phyloP scores from a whole-genome alignment of 2,797 vertebrate species.

The Protonibea diacanthus region DNA sequence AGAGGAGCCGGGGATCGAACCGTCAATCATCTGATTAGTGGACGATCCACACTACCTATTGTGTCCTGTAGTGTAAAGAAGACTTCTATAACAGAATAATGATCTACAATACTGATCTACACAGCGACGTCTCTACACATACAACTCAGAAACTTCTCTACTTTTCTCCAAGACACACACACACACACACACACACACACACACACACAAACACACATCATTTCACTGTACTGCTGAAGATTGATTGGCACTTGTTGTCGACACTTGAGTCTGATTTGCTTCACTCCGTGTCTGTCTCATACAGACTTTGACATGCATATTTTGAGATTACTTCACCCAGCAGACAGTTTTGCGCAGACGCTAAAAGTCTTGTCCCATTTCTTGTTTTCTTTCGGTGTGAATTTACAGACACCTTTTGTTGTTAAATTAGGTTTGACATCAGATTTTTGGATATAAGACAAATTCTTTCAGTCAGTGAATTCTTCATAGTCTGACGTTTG shows the following conservation, averaged over 20 bases:
- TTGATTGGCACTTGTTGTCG: constrained; percentile 49
- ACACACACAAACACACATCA: constrained; percentile 26
- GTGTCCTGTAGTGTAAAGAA: no score
- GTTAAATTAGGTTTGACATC: constrained; percentile 32
- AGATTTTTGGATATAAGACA: constrained; percentile 18
- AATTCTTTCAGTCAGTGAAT: constrained; percentile 13
- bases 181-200: constrained; percentile 24
- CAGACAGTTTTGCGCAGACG: constrained; percentile 27
- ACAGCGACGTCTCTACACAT: background rate
- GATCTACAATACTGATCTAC: background rate
- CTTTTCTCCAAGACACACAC: background rate
- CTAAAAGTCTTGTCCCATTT: constrained; percentile 8
- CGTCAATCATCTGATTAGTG: no score
- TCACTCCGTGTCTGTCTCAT: constrained; percentile 27
- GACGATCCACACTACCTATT: no score
- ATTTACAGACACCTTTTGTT: constrained; percentile 42
- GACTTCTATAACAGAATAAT: background rate
- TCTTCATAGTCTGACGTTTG: constrained; percentile 35
- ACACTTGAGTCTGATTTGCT: constrained; percentile 46
- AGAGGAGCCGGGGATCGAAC: no score
- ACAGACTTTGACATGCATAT: constrained; percentile 42
- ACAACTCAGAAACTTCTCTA: background rate
- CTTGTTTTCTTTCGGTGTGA: constrained; percentile 17
- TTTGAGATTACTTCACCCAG: constrained; percentile 39
- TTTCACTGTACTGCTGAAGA: constrained; percentile 25